A percentile compares a stretch with the other conserved stretches of the same genome.
Conservation (phyloP, 2,888 invertebrate genomes). For the Hesperia comma region DNA sequence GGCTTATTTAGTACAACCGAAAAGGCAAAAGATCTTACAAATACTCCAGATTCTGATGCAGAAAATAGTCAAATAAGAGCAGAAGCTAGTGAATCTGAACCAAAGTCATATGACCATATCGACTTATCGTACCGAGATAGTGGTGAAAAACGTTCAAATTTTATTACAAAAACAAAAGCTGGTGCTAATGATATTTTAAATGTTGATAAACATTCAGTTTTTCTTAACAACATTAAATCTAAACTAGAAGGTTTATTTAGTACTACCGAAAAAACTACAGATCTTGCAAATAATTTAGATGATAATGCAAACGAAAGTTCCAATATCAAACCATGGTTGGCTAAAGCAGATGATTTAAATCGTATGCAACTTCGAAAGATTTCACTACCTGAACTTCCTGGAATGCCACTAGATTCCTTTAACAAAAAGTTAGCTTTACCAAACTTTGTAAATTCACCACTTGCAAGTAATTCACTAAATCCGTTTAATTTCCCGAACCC, state of each 20-base stretch:
- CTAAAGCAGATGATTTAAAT: constrained; percentile 44
- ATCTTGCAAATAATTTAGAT: background rate
- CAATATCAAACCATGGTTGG: constrained; percentile 39
- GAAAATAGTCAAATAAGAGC: too few relatives aligned
- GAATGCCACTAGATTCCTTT: constrained; percentile 54
- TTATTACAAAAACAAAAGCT: background rate
- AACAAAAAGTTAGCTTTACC: constrained; percentile 58
- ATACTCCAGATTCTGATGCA: constrained; percentile 34
- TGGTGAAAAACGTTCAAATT: background rate
- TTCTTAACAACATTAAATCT: constrained; percentile 20
- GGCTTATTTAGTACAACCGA: constrained; percentile 21
- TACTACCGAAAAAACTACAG: constrained; percentile 10
- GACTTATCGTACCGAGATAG: too few relatives aligned
- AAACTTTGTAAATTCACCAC: constrained; percentile 32
- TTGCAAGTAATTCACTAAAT: constrained; percentile 44
- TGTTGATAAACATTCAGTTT: constrained; percentile 7
- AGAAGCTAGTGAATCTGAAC: too few relatives aligned
- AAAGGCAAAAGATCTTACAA: background rate
- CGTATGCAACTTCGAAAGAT: constrained; percentile 48
- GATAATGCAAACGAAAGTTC: constrained; percentile 45
- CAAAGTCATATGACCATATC: too few relatives aligned
- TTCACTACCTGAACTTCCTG: constrained; percentile 48
- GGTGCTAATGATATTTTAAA: constrained; percentile 5
- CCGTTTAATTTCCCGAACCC: constrained; percentile 45
- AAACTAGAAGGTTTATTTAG: constrained; percentile 18